Base-by-base conservation (phyloP, 2,797 vertebrate species). In the Propithecus deckenii region DNA sequence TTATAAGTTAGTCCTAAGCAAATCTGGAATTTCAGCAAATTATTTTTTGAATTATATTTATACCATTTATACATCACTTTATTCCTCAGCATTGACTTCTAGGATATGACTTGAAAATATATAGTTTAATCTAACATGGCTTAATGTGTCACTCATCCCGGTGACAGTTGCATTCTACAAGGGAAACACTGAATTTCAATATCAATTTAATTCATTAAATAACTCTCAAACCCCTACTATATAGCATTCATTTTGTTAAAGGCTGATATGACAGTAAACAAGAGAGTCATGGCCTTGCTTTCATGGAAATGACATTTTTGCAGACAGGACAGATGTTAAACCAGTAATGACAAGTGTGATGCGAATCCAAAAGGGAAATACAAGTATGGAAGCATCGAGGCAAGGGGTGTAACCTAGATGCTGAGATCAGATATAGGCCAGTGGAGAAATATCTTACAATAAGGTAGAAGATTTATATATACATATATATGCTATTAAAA, bases 31-130 rank as follows among this genome's bases (percentile, higher is more conserved):
- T 61, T 91, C 18, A 57, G 28, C 22, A 93, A 61, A 85, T 91
- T 74, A 80, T 18, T 69, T 93, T 93, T 32, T 78, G 81, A 83
- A 83, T 10, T 46, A 87, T 93, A 41, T 78, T 43, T 95, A 57
- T 20, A n/a, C 11, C 43, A 80, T 86, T 57, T 59, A 61, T 6
- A 86, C 2, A 59, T 87, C 35, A 72, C 5, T 84, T 38, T 59
- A 25, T 72, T 41, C 13, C 18, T 78, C 78, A 65, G 18, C 5
- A 72, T 46, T 55, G 63, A 17, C 10, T 75, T 55, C 38, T 63
- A 89, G 15, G 14, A 48, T 85, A 48, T 63, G 71, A 22, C 48
- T 30, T 57, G 22, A 84, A 89, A 95, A 91, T 41, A 52, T 4
- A 72, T 30, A 61, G 22, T 71, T 78, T 75, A 55, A 20, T 91